phyloP scores from a whole-genome alignment of 2,113 vertebrate species.

The Apaloderma vittatum region DNA sequence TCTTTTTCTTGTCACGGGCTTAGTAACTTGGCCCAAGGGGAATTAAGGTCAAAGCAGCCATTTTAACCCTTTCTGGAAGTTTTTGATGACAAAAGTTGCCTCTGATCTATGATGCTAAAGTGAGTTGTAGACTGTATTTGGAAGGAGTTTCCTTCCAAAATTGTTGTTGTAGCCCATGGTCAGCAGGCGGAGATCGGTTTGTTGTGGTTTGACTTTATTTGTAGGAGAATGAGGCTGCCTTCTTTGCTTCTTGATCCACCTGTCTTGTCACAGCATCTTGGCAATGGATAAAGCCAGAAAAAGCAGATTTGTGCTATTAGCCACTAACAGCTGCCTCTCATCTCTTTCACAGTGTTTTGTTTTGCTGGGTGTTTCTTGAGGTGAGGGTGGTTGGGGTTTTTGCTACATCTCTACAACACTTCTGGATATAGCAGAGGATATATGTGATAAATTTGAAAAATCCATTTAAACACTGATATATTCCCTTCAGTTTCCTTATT shows the following conservation, averaged over 20 bases:
- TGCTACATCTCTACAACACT: not conserved
- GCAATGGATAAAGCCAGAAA: not conserved
- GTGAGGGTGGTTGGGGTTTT: accelerated
- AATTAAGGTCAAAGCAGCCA: conserved; percentile 27
- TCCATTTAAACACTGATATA: not conserved
- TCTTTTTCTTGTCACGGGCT: not conserved
- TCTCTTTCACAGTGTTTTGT: not conserved
- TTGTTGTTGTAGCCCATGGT: not conserved
- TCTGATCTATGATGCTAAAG: not conserved
- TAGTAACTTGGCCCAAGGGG: not conserved
- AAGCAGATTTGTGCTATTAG: not conserved
- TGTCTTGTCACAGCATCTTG: not conserved
- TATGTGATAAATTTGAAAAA: not conserved
- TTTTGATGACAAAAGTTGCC: not conserved
- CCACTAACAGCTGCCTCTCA: not conserved
- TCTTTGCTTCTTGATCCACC: not conserved
- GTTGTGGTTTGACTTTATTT: not conserved
- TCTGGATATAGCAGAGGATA: not conserved
- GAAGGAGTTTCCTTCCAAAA: not conserved
- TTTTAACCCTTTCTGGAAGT: not conserved
- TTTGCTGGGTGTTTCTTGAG: not conserved
- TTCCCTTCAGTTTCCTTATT: not conserved
- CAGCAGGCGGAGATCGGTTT: not conserved
- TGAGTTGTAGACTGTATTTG: not conserved
- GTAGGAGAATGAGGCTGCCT: not conserved